A percentile compares a stretch with the other conserved stretches of the same genome.
phyloP scores from a whole-genome alignment of 2,888 invertebrate species.

The Mimas tiliae region DNA sequence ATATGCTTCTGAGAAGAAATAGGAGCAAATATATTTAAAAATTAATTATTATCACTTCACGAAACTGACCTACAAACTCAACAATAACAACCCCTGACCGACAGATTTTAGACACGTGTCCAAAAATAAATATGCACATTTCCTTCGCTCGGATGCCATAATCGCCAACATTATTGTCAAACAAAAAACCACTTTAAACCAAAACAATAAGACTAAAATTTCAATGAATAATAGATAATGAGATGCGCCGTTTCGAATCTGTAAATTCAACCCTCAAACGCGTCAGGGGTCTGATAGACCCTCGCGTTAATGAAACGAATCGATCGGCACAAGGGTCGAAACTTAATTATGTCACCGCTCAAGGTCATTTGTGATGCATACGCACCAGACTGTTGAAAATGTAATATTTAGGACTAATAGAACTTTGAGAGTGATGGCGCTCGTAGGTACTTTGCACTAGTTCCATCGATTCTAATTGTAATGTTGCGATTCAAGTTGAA shows the following conservation, averaged over 20 bases:
- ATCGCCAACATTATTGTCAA: constrained; percentile 32
- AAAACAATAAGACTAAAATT: constrained; percentile 38
- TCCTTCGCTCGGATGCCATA: constrained; percentile 27
- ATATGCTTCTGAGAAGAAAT: too few relatives aligned
- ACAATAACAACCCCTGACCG: constrained; percentile 27
- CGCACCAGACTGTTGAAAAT: constrained; percentile 20
- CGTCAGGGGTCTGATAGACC: constrained; percentile 57
- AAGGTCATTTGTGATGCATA: constrained; percentile 60
- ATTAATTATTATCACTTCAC: constrained; percentile 6
- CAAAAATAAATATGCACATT: constrained; percentile 37
- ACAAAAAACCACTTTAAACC: constrained; percentile 37
- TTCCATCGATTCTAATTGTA: not conserved
- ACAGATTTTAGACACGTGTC: constrained; percentile 30
- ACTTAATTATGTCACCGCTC: constrained; percentile 73
- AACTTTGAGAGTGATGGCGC: not conserved
- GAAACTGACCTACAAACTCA: constrained; percentile 36
- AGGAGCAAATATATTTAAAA: not conserved
- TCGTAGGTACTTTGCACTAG: not conserved
- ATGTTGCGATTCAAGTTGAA: not conserved
- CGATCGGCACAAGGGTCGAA: constrained; percentile 63
- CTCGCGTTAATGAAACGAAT: constrained; percentile 67
- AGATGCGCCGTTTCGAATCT: constrained; percentile 36
- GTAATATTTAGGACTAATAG: constrained; percentile 13
- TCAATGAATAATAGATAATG: not conserved
- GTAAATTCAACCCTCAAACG: constrained; percentile 53